Base-by-base conservation (phyloP, 92 coral and sea anemone genomes). In the Palythoa heliodiscus region DNA sequence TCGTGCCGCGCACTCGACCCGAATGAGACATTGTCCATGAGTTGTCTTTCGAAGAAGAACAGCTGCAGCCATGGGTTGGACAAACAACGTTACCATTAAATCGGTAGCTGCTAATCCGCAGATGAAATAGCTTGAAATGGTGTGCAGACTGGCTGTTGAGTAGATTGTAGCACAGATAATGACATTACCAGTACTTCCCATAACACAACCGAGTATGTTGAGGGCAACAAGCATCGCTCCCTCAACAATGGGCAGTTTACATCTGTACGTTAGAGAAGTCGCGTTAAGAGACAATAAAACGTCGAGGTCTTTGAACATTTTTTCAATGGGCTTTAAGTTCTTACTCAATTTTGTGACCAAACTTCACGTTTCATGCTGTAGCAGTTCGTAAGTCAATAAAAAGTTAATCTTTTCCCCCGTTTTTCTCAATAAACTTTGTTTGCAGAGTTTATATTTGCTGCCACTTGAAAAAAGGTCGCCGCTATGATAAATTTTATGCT, bases 1-100 rank as follows among this genome's bases (percentile, higher is more conserved):
- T 11, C 95, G 89, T 25, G 93, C 95, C 0, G 89, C 93, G 70
- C 87, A 83, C 67, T 92, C 95, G 14, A 86, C 92, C 60, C 86
- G 86, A 13, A 92, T 90, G 15, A 84, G 86, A 70, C 95, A 92
- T 1, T 69, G 25, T 37, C 95, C 95, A 24, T 88, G 78, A 16
- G 43, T 60, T 22, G 88, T 82, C 50, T 92, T 92, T 55, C 92
- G 87, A 17, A 75, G 67, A 48, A 89, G 75, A 66, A 92, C 80
- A 20, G 86, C 58, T 0, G 87, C 87, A 68, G 82, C 86, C 71
- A 86, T 43, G 19, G 95, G 95, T 29, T 89, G 89, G 39, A 84
- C 82, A 6, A 89, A 37, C 47, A 86, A 23, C 20, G 89, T 84
- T 4, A 90, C 95, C 23, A 89, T 80, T 15, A 92, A 84, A 60